Percentiles rank a stretch among this genome's conserved stretches.
Conservation (phyloP, 1,140 invertebrate species). For the Heterodera schachtii region DNA sequence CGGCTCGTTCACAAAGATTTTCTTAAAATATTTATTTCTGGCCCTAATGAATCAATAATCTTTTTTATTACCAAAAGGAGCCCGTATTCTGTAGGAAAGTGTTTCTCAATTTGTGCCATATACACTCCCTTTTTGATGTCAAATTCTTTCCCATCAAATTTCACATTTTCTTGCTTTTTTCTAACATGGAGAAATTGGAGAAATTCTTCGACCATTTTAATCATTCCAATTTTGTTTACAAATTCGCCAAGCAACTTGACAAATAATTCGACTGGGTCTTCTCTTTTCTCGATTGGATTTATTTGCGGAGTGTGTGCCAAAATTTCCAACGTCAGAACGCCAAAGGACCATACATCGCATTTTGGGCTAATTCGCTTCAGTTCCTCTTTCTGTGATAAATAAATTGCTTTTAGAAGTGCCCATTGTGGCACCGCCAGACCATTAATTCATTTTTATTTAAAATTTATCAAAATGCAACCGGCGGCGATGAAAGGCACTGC, state of each 20-base stretch:
- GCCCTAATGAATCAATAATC: no score
- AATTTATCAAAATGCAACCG: no score
- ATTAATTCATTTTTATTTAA: no score
- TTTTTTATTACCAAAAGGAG: background rate
- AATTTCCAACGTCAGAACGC: constrained; percentile 9
- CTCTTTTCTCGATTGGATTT: background rate
- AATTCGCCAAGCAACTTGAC: background rate
- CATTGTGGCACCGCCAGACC: background rate
- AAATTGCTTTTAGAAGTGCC: no score
- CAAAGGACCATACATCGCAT: background rate
- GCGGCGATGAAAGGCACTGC: no score
- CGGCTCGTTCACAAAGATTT: no score
- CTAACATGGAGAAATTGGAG: background rate
- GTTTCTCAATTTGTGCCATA: background rate
- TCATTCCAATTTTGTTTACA: background rate
- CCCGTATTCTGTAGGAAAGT: background rate
- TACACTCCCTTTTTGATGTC: background rate
- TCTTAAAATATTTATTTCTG: no score
- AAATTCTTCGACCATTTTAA: background rate
- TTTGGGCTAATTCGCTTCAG: background rate
- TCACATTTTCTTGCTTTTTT: background rate
- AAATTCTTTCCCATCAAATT: background rate
- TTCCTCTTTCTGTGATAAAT: background rate
- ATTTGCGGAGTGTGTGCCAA: constrained; percentile 3
- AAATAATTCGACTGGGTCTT: background rate